Conservation (phyloP, 1,140 invertebrate genomes). For the Brachionus manjavacas region DNA sequence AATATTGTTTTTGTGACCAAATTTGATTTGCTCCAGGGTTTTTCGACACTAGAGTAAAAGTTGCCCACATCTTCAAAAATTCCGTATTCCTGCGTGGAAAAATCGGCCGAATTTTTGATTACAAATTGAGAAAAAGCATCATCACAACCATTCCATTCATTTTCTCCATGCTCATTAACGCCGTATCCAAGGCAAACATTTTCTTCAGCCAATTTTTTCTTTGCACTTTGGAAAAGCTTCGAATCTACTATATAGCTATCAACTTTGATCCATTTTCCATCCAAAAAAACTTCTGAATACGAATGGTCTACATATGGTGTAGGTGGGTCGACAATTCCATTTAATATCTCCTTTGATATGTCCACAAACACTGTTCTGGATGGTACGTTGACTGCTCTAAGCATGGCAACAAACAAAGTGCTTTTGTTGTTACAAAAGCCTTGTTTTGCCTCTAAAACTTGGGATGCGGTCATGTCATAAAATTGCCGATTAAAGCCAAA, state of each 20-base stretch:
- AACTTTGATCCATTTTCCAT: neutral
- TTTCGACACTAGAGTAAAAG: neutral
- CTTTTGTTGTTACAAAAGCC: conserved; percentile 12
- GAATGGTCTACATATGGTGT: conserved; percentile 1
- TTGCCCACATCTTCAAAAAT: neutral
- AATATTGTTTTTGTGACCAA: neutral
- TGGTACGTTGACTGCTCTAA: neutral
- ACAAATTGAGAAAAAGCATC: conserved; percentile 8
- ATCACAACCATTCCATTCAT: conserved; percentile 21
- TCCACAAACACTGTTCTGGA: neutral
- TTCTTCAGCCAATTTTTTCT: neutral
- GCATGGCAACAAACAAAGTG: conserved; percentile 1
- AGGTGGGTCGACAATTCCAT: neutral
- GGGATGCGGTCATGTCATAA: neutral
- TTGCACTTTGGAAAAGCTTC: neutral
- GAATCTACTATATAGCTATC: conserved; percentile 25
- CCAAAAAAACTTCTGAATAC: neutral
- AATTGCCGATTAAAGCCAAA: neutral
- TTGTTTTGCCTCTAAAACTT: neutral
- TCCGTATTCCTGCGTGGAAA: neutral
- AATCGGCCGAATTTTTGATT: neutral
- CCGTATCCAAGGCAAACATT: neutral
- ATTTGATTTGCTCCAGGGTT: neutral
- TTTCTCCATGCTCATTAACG: neutral
- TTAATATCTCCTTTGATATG: neutral